phyloP scores from a whole-genome alignment of 2,888 invertebrate species.

The Copidosoma aretas region DNA sequence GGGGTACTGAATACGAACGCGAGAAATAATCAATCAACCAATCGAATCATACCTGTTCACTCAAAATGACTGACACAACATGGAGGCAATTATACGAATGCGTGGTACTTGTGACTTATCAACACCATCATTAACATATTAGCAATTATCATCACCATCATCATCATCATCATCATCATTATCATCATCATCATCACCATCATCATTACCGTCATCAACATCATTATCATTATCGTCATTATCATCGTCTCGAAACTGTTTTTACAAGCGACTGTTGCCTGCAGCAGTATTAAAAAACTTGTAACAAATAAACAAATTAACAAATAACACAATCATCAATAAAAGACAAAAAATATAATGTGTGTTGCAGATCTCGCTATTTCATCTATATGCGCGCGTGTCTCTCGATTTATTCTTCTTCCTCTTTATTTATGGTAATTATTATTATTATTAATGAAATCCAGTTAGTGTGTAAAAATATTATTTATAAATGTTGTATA shows the following conservation, averaged over 20 bases:
- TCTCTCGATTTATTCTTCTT: no score
- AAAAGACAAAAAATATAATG: slow-evolving; percentile 48
- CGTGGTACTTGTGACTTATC: slow-evolving; percentile 47
- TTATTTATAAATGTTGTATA: slow-evolving; percentile 43
- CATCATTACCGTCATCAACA: no score
- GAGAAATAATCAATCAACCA: no score
- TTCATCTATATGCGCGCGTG: slow-evolving; percentile 34
- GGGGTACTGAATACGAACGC: no score
- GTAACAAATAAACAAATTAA: slow-evolving; percentile 54
- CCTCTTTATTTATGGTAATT: slow-evolving; percentile 17
- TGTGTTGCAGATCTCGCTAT: slow-evolving; percentile 21
- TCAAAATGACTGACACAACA: slow-evolving; percentile 54
- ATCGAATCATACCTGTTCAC: slow-evolving; percentile 13
- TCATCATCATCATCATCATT: slow-evolving; percentile 41
- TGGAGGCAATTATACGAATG: slow-evolving; percentile 55
- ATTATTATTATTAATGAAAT: slow-evolving; percentile 9
- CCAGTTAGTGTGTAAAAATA: slow-evolving; percentile 35
- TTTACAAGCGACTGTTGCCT: slow-evolving; percentile 43
- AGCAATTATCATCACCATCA: no score
- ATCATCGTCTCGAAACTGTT: slow-evolving; percentile 42
- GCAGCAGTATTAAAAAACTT: slow-evolving; percentile 53
- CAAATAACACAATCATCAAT: slow-evolving; percentile 47
- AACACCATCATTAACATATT: no score
- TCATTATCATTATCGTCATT: slow-evolving; percentile 41
- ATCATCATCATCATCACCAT: slow-evolving; percentile 35